Conservation (phyloP, 2,797 vertebrate genomes). For the Hyperoplus immaculatus region DNA sequence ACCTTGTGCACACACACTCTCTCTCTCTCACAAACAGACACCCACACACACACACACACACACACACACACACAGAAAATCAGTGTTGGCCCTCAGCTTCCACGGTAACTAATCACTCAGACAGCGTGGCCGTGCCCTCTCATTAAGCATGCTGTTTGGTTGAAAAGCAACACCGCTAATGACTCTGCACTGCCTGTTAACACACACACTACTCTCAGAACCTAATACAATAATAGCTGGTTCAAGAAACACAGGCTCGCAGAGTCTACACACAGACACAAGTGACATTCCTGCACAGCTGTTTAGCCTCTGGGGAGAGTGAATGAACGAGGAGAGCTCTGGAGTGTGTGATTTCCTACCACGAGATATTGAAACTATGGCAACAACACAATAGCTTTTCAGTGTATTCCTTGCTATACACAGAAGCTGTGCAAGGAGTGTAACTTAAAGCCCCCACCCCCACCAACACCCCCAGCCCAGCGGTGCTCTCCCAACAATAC, state of each 20-base stretch:
- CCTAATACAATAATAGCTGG: constrained; percentile 23
- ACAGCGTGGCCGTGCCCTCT: constrained; percentile 61
- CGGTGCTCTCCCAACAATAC: constrained; percentile 31
- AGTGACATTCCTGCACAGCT: constrained; percentile 43
- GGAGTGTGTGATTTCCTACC: constrained; percentile 25
- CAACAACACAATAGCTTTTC: constrained; percentile 6
- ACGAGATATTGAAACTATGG: constrained; percentile 14
- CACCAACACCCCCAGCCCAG: no score
- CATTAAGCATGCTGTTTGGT: constrained; percentile 61
- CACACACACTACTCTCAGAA: constrained; percentile 44
- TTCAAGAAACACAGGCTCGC: constrained; percentile 25
- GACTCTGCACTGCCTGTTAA: constrained; percentile 51
- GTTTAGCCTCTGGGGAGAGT: constrained; percentile 47
- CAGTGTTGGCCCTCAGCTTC: constrained; percentile 42
- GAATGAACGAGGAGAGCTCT: constrained; percentile 44
- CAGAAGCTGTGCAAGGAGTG: constrained; percentile 24
- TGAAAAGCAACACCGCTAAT: constrained; percentile 70
- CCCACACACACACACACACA: not conserved
- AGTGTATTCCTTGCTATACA: constrained; percentile 25
- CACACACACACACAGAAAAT: constrained; percentile 14
- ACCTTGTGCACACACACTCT: not conserved
- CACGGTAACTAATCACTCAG: constrained; percentile 67
- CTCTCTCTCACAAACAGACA: not conserved
- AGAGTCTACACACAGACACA: constrained; percentile 26
- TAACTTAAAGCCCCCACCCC: constrained; percentile 25